Conservation (phyloP, 2,113 vertebrate species). For the Siniperca knerii region DNA sequence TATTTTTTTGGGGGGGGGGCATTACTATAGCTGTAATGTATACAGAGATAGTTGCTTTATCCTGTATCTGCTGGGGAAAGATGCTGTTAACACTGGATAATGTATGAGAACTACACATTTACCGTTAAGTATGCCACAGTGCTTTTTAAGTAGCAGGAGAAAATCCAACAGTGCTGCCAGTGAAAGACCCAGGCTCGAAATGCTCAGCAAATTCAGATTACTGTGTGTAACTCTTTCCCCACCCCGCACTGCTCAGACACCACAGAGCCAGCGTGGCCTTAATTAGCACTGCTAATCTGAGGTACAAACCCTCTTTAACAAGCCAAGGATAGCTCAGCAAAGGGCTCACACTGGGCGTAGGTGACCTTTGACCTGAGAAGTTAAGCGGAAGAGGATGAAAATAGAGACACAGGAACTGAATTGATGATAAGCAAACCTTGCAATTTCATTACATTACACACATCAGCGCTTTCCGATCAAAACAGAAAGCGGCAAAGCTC, state of each 20-base stretch:
- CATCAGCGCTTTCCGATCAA: background rate
- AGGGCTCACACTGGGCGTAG: conserved; percentile 43
- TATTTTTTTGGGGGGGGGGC: conserved; percentile 35
- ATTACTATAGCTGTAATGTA: conserved; percentile 45
- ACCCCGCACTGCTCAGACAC: conserved; percentile 2
- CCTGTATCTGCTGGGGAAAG: conserved; percentile 7
- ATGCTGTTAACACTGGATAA: conserved; percentile 17
- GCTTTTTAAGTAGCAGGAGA: conserved; percentile 20
- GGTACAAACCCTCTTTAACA: conserved; percentile 79
- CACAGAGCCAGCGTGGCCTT: conserved; percentile 51
- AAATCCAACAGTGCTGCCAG: conserved; percentile 27
- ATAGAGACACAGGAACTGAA: conserved; percentile 9
- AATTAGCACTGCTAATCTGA: conserved; percentile 84
- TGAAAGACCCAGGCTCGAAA: background rate
- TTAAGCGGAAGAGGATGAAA: conserved; percentile 54
- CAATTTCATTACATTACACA: conserved; percentile 26
- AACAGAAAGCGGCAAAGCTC: conserved; percentile 23
- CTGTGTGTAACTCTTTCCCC: background rate
- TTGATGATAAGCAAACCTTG: background rate
- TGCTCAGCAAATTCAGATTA: conserved; percentile 3
- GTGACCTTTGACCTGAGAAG: conserved; percentile 68
- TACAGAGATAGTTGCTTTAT: conserved; percentile 27
- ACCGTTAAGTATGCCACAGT: background rate
- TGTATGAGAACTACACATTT: conserved; percentile 16
- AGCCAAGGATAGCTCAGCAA: conserved; percentile 76